Percentiles rank a stretch among this genome's conserved stretches.
Evolutionary conservation across 2,113 vertebrate genomes (phyloP).

Genomic region (Pelecanoides urinatrix): DNA sequence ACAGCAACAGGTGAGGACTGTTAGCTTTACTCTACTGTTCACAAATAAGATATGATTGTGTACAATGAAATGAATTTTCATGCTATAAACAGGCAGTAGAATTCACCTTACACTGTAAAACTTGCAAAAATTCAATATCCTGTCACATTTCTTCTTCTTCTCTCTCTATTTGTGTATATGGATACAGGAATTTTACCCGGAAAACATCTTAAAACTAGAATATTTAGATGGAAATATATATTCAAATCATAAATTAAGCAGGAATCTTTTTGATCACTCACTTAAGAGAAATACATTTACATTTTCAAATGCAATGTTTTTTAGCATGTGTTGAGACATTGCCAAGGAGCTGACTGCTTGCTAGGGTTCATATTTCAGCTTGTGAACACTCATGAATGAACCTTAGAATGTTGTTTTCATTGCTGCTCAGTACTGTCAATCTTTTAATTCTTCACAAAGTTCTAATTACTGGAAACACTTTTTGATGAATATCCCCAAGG

Average conservation of each 20-base stretch:
- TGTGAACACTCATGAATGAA: not conserved
- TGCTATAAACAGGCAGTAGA: not conserved
- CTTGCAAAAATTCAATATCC: slow-evolving; percentile 7
- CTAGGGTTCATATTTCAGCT: not conserved
- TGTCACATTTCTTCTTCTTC: not conserved
- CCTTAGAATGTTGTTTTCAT: slow-evolving; percentile 33
- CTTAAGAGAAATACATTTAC: slow-evolving; percentile 58
- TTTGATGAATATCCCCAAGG: slow-evolving; percentile 26
- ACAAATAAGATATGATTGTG: not conserved
- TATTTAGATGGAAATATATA: slow-evolving; percentile 54
- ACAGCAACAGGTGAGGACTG: slow-evolving; percentile 21
- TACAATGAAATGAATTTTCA: not conserved
- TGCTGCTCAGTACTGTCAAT: slow-evolving; percentile 7
- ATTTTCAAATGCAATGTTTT: slow-evolving; percentile 67
- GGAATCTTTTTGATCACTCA: slow-evolving; percentile 58
- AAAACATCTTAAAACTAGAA: slow-evolving; percentile 54
- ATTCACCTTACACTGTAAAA: not conserved
- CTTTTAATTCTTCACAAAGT: slow-evolving; percentile 54
- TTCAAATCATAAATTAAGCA: slow-evolving; percentile 62
- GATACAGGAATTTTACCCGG: slow-evolving; percentile 35
- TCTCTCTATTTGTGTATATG: not conserved
- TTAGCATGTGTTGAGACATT: slow-evolving; percentile 27
- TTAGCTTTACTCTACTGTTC: not conserved
- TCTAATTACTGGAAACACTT: slow-evolving; percentile 55
- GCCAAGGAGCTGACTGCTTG: slow-evolving; percentile 14